Percentiles rank a stretch among this genome's conserved stretches.
Evolutionary conservation across 2,113 vertebrate genomes (phyloP).

Genomic region (Clarias magur): DNA sequence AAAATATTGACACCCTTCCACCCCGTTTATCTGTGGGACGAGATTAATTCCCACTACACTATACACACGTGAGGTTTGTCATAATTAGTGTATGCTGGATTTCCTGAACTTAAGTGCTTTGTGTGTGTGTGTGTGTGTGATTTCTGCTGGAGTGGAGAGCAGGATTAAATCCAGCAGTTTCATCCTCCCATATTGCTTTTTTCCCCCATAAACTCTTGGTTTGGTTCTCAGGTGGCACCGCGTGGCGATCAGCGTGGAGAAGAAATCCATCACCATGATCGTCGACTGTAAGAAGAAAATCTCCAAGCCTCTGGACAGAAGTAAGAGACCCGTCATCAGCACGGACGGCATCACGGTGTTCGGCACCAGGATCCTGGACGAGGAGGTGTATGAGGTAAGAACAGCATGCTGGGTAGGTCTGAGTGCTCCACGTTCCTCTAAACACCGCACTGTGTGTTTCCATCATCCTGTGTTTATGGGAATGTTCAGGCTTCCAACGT

Average conservation of each 20-base stretch:
- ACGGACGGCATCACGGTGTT: constrained; percentile 93
- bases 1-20: neutral
- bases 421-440: neutral
- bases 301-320: constrained; percentile 83
- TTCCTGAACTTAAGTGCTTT: no score
- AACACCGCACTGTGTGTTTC: neutral
- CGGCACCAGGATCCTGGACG: constrained; percentile 94
- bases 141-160: neutral
- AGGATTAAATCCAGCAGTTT: neutral
- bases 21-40: neutral
- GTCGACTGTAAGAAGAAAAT: constrained; percentile 95
- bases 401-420: neutral
- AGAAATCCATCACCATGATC: constrained; percentile 92
- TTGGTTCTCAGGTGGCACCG: constrained; percentile 87
- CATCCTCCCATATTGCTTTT: no score
- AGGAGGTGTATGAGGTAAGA: constrained; percentile 95
- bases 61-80: no score
- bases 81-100: no score
- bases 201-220: neutral
- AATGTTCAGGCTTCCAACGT: neutral
- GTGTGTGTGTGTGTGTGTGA: neutral
- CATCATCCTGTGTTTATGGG: neutral
- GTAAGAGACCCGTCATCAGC: constrained; percentile 81
- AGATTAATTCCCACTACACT: no score
- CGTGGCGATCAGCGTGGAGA: constrained; percentile 95